Conservation (phyloP, 2,888 invertebrate genomes). For the Limenitis camilla region DNA sequence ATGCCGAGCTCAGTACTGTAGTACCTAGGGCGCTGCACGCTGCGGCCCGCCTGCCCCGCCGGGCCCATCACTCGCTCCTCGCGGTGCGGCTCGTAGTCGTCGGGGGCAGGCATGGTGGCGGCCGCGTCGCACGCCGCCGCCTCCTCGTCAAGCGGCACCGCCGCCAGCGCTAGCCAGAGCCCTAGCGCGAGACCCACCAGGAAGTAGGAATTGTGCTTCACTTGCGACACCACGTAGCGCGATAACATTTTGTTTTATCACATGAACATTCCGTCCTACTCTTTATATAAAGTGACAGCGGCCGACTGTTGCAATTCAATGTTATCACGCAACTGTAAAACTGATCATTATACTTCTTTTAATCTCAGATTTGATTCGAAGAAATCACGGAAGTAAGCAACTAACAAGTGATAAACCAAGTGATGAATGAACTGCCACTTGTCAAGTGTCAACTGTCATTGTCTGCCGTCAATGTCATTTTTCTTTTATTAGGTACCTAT, state of each 20-base stretch:
- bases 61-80: neutral
- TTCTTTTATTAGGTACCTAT: too few relatives aligned
- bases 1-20: conserved; percentile 97
- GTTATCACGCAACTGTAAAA: too few relatives aligned
- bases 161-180: conserved; percentile 69
- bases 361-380: too few relatives aligned
- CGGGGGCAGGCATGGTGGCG: conserved; percentile 13
- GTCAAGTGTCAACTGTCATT: too few relatives aligned
- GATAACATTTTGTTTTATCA: conserved; percentile 45
- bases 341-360: too few relatives aligned
- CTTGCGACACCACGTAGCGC: conserved; percentile 62
- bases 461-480: too few relatives aligned
- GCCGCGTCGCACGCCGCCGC: conserved; percentile 30
- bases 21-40: conserved; percentile 89
- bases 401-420: too few relatives aligned
- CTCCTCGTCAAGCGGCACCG: conserved; percentile 62
- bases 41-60: conserved; percentile 40
- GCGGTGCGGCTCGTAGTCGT: neutral
- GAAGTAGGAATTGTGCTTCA: conserved; percentile 75
- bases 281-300: neutral
- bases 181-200: conserved; percentile 73
- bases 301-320: too few relatives aligned
- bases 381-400: too few relatives aligned
- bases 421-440: too few relatives aligned
- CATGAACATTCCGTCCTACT: conserved; percentile 1